Percentiles rank a stretch among this genome's conserved stretches.
These are phyloP conservation scores for Lutraria rhynchaena DNA, from an alignment of 1,140 invertebrate genomes.

Conservation along the genomic window DNA sequence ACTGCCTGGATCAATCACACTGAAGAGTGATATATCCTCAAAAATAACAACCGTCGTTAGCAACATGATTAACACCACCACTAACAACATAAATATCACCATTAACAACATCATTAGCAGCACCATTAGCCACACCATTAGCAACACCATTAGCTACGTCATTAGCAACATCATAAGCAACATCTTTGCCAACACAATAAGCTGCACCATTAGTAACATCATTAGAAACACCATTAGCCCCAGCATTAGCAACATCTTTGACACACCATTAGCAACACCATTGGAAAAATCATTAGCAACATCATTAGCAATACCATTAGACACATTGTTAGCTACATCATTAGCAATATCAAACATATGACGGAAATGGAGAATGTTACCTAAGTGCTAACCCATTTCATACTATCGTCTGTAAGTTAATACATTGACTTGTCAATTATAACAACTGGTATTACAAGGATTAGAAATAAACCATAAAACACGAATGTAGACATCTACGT, in stretches of 20 bases:
- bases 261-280: neutral
- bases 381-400: too few species aligned
- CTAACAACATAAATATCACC: slow-evolving; percentile 14
- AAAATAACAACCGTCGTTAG: neutral
- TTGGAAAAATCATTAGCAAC: neutral
- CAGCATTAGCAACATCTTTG: neutral
- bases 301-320: neutral
- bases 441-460: neutral
- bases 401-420: neutral
- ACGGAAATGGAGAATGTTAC: neutral
- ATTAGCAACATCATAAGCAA: neutral
- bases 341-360: neutral
- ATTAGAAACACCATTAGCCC: neutral
- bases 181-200: neutral
- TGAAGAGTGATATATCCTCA: neutral
- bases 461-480: too few species aligned
- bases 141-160: neutral
- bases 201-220: neutral
- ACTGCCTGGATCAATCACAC: too few species aligned
- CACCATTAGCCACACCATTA: neutral
- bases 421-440: neutral
- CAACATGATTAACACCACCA: neutral
- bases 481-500: too few species aligned
- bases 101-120: neutral
- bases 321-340: neutral